phyloP scores from a whole-genome alignment of 35 echinoderm and acorn worm species.

The Apostichopus japonicus region DNA sequence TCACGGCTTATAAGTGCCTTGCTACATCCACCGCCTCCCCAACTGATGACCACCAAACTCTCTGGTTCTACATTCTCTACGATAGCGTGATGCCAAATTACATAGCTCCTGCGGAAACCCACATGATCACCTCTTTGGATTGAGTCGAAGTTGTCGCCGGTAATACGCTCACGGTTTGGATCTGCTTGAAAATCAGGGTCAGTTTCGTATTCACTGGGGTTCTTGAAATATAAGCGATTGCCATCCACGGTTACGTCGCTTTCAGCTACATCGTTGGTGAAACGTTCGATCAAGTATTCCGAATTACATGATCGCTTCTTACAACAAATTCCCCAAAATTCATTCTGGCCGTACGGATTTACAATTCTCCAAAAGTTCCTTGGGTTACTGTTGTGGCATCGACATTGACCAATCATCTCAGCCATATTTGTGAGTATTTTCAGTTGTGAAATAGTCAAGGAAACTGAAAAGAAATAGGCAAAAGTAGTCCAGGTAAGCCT shows the following conservation, averaged over 20 bases:
- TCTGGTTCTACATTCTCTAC: background rate
- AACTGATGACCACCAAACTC: background rate
- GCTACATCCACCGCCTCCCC: background rate
- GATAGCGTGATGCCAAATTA: background rate
- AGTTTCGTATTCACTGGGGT: background rate
- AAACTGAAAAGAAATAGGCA: too few relatives aligned
- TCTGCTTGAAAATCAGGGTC: constrained; percentile 4
- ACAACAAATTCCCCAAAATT: constrained; percentile 24
- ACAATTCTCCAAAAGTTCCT: too few relatives aligned
- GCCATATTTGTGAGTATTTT: background rate
- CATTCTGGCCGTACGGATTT: background rate
- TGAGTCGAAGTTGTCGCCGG: background rate
- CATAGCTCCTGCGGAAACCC: background rate
- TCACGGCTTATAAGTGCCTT: too few relatives aligned
- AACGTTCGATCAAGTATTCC: background rate
- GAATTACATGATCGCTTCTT: constrained; percentile 8
- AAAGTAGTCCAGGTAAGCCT: too few relatives aligned
- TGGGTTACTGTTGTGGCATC: too few relatives aligned
- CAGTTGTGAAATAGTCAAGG: too few relatives aligned
- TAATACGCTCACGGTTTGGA: background rate
- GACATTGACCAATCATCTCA: background rate
- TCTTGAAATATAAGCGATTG: background rate
- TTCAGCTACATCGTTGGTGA: background rate
- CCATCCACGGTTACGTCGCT: background rate
- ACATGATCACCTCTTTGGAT: background rate